Evolutionary conservation across 2,113 vertebrate genomes (phyloP).

Genomic region (Pavo muticus): DNA sequence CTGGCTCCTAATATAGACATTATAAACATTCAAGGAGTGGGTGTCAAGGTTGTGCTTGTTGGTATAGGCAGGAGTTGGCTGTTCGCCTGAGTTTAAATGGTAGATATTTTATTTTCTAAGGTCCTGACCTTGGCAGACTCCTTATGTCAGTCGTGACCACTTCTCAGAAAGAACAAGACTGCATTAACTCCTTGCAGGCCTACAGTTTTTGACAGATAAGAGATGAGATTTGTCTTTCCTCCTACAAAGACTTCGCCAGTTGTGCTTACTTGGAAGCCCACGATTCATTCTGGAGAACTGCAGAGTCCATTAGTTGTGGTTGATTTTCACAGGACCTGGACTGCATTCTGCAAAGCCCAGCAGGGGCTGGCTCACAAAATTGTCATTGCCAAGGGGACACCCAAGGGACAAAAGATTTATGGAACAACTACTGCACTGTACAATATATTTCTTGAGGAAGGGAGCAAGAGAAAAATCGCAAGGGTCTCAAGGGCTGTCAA

Average conservation of each 20-base stretch:
- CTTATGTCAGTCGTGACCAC: background rate
- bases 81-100: background rate
- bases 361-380: background rate
- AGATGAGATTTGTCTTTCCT: background rate
- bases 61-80: background rate
- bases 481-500: background rate
- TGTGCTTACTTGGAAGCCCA: background rate
- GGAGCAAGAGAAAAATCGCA: background rate
- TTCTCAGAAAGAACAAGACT: background rate
- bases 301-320: background rate
- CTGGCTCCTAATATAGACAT: background rate
- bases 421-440: background rate
- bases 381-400: background rate
- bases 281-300: background rate
- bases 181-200: background rate
- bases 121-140: background rate
- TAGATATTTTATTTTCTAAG: background rate
- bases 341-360: background rate
- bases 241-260: background rate
- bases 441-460: background rate
- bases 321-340: fast-evolving
- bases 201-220: background rate
- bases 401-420: background rate
- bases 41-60: background rate
- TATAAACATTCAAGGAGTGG: background rate